Evolutionary conservation across 2,797 vertebrate species (phyloP), one percentile per base, ranked within the genome.

Genomic region (Limnodromus scolopaceus): DNA sequence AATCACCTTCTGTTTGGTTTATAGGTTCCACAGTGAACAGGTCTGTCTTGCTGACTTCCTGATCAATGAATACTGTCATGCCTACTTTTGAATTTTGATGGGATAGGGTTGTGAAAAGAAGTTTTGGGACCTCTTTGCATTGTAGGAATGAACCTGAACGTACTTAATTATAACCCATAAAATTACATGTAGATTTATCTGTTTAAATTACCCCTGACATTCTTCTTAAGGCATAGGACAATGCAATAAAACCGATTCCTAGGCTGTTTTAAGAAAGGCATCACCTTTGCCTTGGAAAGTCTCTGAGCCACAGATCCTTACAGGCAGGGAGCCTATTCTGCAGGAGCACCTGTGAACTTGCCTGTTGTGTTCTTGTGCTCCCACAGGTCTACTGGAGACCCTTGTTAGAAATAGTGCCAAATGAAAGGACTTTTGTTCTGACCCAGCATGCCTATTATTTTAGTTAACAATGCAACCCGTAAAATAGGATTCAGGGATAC

Each of bases 401-500:
- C 3, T 23, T 16, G 3, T 38, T 51, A 84, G 39, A 81, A 92
- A 39, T 4, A 46, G 9, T 58, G 39, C 32, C 70, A 51, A 63
- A 60, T 70, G 17, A 74, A 70, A 68, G 13, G 19, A n/a, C 64
- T 74, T 80, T 13, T 80, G 14, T 63, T 81, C 48, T 68, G 39
- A 51, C 22, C 27, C n/a, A 58, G 27, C 30, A 23, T 16, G 8
- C 22, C 9, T 54, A 4, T n/a, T 89, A 34, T n/a, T 91, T 91
- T 48, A 39, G 22, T 51, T 77, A 81, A 41, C 0, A 6, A 38
- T 1, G 1, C 4, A 58, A 18, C 2, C 4, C 1, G 0, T 38
- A 41, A 66, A 16, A 19, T 20, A 46, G 32, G 7, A 49, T 83
- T 72, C 17, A 43, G 34, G 13, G 22, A 32, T 74, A 39, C 3